These are phyloP conservation scores for Caenorhabditis virilis DNA, from an alignment of 2,888 invertebrate genomes.

Conservation along the genomic window DNA sequence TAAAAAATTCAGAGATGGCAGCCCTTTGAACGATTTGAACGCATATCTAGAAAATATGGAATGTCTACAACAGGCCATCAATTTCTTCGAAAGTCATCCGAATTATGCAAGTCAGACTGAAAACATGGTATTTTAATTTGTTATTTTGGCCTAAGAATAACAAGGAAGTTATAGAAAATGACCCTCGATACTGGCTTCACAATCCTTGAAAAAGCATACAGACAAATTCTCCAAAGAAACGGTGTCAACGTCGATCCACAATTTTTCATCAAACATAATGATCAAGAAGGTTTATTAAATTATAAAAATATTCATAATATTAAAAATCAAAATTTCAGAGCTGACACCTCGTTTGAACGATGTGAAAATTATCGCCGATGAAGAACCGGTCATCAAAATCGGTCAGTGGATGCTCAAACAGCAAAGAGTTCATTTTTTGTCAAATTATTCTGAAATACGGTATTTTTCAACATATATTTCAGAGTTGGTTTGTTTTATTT, in stretches of 20 bases:
- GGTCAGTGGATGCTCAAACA: slow-evolving; percentile 50
- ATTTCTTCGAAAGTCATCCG: slow-evolving; percentile 51
- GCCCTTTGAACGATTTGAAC: slow-evolving; percentile 35
- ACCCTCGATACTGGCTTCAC: slow-evolving; percentile 62
- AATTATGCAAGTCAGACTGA: slow-evolving; percentile 51
- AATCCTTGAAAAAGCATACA: slow-evolving; percentile 61
- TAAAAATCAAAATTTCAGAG: not conserved
- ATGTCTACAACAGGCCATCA: slow-evolving; percentile 56
- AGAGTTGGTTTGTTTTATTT: not conserved
- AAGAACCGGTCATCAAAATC: slow-evolving; percentile 41
- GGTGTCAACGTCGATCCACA: slow-evolving; percentile 39
- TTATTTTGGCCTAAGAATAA: not conserved
- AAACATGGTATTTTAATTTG: slow-evolving; percentile 40
- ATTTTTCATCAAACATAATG: slow-evolving; percentile 15
- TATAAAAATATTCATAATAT: slow-evolving; percentile 1
- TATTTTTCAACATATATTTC: no score
- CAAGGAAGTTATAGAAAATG: slow-evolving; percentile 61
- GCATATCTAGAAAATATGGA: slow-evolving; percentile 66
- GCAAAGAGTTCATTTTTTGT: slow-evolving; percentile 40
- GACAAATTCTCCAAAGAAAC: slow-evolving; percentile 49
- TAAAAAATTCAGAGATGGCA: slow-evolving; percentile 38
- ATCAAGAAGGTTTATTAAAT: slow-evolving; percentile 3
- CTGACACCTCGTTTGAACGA: slow-evolving; percentile 35
- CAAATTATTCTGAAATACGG: slow-evolving; percentile 48
- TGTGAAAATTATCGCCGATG: slow-evolving; percentile 33